These are phyloP conservation scores for Nothoprocta perdicaria DNA, from an alignment of 2,113 vertebrate species.

Conservation along the genomic window DNA sequence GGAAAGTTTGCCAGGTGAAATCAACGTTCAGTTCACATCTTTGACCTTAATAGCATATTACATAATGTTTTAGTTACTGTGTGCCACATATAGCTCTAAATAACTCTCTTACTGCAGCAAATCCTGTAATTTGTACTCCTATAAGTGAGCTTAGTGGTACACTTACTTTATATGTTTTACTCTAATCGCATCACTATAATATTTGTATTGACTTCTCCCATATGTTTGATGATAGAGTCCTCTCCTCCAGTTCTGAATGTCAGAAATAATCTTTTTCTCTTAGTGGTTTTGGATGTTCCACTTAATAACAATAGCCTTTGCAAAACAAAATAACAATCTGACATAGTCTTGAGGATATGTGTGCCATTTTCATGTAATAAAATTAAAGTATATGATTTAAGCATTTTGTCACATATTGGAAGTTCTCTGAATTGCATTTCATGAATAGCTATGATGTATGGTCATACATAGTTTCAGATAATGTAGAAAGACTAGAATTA, in stretches of 20 bases:
- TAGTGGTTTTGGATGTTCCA: neutral
- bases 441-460: neutral
- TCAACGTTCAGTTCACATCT: slow-evolving; percentile 22
- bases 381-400: neutral
- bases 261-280: neutral
- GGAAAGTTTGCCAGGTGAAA: neutral
- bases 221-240: neutral
- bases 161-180: neutral
- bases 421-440: neutral
- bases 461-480: neutral
- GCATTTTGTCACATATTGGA: neutral
- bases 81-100: neutral
- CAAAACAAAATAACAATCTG: neutral
- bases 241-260: neutral
- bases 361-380: neutral
- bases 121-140: neutral
- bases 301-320: neutral
- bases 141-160: neutral
- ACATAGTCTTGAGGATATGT: neutral
- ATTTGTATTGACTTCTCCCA: neutral
- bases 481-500: neutral
- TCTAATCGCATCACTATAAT: neutral
- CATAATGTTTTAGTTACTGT: neutral
- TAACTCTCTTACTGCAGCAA: neutral
- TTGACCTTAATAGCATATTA: slow-evolving; percentile 8